Base-by-base conservation (phyloP, 2,113 vertebrate genomes). In the Apaloderma vittatum region DNA sequence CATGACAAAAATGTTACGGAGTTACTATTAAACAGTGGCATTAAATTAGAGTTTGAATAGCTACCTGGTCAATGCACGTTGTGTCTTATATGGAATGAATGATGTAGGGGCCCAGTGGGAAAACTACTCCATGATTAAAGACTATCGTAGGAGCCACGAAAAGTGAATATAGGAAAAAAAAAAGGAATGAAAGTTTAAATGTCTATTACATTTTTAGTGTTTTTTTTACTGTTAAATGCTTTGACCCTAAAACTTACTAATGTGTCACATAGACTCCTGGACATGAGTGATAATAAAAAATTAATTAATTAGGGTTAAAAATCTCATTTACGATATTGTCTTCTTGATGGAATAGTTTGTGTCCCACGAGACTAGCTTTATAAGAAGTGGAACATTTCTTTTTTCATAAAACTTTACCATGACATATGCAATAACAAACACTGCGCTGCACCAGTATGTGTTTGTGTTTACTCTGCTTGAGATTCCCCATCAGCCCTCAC, bases 391-490 rank as follows among this genome's bases (percentile, higher is more conserved):
- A 95, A 94, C 54, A 76, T 96, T 93, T 86, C 23, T 80, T 94
- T 93, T 91, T 92, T 85, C 36, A 8, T 72, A 81, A 78, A 81
- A 49, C 87, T 91, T 90, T 93, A 78, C 88, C 83, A 85, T 82
- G 94, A 92, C 90, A 92, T 83, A 91, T 85, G 54, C 70, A 95
- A 95, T 95, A 95, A 93, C 81, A 95, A 96, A 80, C 73, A 75
- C 52, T 87, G 79, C 3, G 4, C 66, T 85, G 54, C 62, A 78
- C 45, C 83, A 93, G 73, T 87, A 86, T 52, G 89, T 95, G 73
- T 97, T 96, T 94, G 88, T 96, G 73, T 97, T 97, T 97, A 95
- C 88, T 81, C 88, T 92, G 76, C 76, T 84, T 93, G 76, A 96
- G 92, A 91, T 78, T 96, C 82, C 24, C 68, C 88, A 81, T 92